Base-by-base conservation (phyloP, 2,797 vertebrate species). In the Ispidina picta region DNA sequence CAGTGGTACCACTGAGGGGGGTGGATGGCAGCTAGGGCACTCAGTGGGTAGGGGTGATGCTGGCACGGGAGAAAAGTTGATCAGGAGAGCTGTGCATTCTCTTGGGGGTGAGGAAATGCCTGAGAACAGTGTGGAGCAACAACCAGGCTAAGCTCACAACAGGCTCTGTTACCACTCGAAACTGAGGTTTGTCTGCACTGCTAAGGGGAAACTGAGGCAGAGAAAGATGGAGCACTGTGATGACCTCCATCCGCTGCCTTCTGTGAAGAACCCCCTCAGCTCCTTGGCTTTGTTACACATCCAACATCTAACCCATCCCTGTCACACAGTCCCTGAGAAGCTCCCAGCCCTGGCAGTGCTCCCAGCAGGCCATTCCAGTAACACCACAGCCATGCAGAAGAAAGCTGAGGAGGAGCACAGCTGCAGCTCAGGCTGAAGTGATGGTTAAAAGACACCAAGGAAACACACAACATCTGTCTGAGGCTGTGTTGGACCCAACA, bases 381-480 rank as follows among this genome's bases (percentile, higher is more conserved):
- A 22, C 5, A 5, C 19, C 51, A 6, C 11, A 49, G 9, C 5
- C 0, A 0, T 0, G 1, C 1, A 29, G 33, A 66, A 31, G 33
- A 59, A 79, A 64, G 18, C 1, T 15, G n/a, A 74, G 26, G 46
- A 49, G 43, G 77, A 68, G 35, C n/a, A 19, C 6, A 85, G 15
- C 21, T 12, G 37, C 33, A 78, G 26, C 17, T 46, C 18, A 17
- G 29, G 41, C 23, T 39, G 54, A 43, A 17, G 2, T 26, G 54
- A 60, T 28, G 58, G 15, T 69, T 77, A 37, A 44, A 75, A 49
- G 52, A n/a, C 41, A 55, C 7, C 7, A 28, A n/a, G 21, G 26
- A 18, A 41, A 46, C 13, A 41, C 37, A 65, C 0, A 7, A 10
- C 70, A 65, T 43, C 54, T 88, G 37, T 49, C 22, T 77, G 80